These are phyloP conservation scores for Conger conger DNA, from an alignment of 2,113 vertebrate species.

Conservation along the genomic window DNA sequence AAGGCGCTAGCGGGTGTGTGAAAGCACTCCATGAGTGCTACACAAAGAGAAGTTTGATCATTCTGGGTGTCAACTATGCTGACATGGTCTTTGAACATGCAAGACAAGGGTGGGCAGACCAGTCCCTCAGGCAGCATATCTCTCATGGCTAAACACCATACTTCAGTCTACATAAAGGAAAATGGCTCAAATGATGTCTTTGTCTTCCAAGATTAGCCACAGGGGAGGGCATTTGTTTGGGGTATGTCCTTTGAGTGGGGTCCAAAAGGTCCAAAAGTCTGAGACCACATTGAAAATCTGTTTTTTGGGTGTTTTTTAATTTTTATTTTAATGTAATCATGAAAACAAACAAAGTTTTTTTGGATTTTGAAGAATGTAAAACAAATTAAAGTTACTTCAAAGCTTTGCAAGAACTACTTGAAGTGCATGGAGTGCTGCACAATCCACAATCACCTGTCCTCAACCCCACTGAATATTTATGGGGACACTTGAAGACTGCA, in stretches of 20 bases:
- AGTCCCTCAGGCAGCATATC: not conserved
- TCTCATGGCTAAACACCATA: not conserved
- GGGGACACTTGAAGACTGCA: too few species aligned
- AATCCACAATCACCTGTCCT: too few species aligned
- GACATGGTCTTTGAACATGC: slow-evolving; percentile 30
- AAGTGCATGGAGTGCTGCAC: too few species aligned
- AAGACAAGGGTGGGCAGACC: not conserved
- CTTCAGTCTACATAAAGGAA: not conserved
- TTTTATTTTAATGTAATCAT: too few species aligned
- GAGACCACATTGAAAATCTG: too few species aligned
- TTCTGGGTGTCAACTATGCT: not conserved
- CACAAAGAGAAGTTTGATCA: slow-evolving; percentile 33
- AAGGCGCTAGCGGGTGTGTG: slow-evolving; percentile 18
- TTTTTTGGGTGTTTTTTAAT: too few species aligned
- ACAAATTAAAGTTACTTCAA: too few species aligned
- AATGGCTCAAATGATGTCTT: slow-evolving; percentile 9
- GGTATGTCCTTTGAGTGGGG: not conserved
- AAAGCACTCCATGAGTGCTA: slow-evolving; percentile 10
- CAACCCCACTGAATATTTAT: too few species aligned
- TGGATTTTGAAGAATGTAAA: too few species aligned
- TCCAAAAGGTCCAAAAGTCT: too few species aligned
- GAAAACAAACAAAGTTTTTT: too few species aligned
- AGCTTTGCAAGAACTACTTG: too few species aligned
- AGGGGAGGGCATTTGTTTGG: not conserved
- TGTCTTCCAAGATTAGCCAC: not conserved